Conservation (phyloP, 2,797 vertebrate species). For the Sparidentex hasta region DNA sequence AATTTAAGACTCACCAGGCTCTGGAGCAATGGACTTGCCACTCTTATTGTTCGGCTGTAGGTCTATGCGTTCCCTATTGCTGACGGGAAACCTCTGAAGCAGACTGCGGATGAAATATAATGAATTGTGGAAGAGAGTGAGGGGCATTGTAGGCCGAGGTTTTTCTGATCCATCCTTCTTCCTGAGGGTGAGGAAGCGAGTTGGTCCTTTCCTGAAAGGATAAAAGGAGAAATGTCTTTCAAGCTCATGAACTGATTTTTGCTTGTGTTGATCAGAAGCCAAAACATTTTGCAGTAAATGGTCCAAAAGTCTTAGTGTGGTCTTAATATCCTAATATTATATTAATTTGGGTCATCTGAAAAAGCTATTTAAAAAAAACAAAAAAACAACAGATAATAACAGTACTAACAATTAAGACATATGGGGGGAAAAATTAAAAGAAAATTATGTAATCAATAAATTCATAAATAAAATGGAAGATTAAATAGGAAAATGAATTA, state of each 20-base stretch:
- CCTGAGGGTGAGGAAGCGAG: constrained; percentile 90
- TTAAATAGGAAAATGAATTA: too few relatives aligned
- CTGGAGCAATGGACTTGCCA: constrained; percentile 76
- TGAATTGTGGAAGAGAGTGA: constrained; percentile 86
- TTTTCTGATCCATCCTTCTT: constrained; percentile 89
- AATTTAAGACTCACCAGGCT: constrained; percentile 83
- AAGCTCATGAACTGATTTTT: background rate
- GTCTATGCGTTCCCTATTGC: constrained; percentile 89
- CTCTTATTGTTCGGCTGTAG: constrained; percentile 86
- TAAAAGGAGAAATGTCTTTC: background rate
- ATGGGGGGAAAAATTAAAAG: too few relatives aligned
- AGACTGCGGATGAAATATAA: constrained; percentile 84
- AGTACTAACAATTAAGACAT: too few relatives aligned
- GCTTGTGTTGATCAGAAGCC: background rate
- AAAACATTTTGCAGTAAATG: background rate
- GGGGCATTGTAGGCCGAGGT: constrained; percentile 84
- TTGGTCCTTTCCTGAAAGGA: constrained; percentile 88
- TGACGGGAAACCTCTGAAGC: constrained; percentile 91
- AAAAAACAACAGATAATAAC: too few relatives aligned
- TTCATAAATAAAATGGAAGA: too few relatives aligned
- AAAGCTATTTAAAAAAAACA: too few relatives aligned
- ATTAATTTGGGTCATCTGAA: background rate
- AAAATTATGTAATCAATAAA: too few relatives aligned
- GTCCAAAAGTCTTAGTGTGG: background rate
- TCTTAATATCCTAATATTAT: background rate